These are phyloP conservation scores for Caiman crocodilus DNA, from an alignment of 2,797 vertebrate species.

Conservation along the genomic window DNA sequence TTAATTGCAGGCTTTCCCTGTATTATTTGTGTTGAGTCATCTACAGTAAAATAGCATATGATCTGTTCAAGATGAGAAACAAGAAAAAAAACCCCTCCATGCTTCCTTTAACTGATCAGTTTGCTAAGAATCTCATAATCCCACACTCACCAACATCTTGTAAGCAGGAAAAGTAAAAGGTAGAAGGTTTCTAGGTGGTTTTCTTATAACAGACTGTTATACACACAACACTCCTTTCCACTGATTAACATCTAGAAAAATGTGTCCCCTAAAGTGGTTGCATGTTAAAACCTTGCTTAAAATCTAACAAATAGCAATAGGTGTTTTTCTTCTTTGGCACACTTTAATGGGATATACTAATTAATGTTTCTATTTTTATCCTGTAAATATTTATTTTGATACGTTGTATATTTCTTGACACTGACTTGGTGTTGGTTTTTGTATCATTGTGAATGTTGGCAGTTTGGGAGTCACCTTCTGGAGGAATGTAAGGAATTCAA, in stretches of 20 bases:
- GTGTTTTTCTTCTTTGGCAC: slow-evolving; percentile 63
- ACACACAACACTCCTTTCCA: slow-evolving; percentile 41
- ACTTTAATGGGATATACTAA: slow-evolving; percentile 76
- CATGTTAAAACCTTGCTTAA: slow-evolving; percentile 49
- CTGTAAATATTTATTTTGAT: slow-evolving; percentile 85
- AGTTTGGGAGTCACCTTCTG: slow-evolving; percentile 78
- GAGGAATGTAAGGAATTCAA: slow-evolving; percentile 79
- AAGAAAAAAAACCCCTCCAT: slow-evolving; percentile 34
- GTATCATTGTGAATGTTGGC: slow-evolving; percentile 78
- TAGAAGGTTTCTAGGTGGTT: slow-evolving; percentile 59
- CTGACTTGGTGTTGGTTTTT: slow-evolving; percentile 76
- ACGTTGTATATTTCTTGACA: slow-evolving; percentile 81
- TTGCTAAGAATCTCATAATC: slow-evolving; percentile 31
- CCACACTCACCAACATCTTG: slow-evolving; percentile 35
- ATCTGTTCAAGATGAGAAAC: background rate
- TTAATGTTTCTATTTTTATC: slow-evolving; percentile 82
- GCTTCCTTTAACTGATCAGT: slow-evolving; percentile 23
- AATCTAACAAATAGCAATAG: slow-evolving; percentile 78
- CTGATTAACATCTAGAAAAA: slow-evolving; percentile 7
- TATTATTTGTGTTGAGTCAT: background rate
- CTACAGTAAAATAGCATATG: background rate
- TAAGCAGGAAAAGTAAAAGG: slow-evolving; percentile 54
- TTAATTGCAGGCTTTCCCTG: slow-evolving; percentile 17
- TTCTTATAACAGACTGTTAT: slow-evolving; percentile 75
- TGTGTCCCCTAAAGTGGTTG: slow-evolving; percentile 43